phyloP scores from a whole-genome alignment of 2,797 vertebrate genomes.

The Coregonus suidteri region DNA sequence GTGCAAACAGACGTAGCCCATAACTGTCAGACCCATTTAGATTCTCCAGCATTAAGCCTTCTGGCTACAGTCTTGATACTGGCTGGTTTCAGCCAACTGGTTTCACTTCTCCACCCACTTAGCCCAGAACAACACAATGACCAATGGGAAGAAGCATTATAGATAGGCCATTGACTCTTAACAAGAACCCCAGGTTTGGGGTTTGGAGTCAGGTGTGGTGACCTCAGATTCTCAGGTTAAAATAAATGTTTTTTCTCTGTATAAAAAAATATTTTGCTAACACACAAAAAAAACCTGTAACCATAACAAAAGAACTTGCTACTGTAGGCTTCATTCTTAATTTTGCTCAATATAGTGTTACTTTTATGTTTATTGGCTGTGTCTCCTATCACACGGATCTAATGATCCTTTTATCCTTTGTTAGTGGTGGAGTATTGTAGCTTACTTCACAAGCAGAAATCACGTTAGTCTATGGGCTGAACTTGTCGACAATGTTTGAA shows the following conservation, averaged over 20 bases:
- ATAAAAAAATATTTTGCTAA: background rate
- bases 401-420: too few species aligned
- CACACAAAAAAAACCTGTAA: too few species aligned
- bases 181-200: background rate
- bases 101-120: slow-evolving; percentile 60
- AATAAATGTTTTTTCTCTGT: background rate
- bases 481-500: background rate
- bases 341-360: background rate
- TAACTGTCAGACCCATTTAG: background rate
- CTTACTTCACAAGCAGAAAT: background rate
- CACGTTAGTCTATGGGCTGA: background rate
- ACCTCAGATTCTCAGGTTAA: background rate
- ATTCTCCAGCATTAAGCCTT: slow-evolving; percentile 15
- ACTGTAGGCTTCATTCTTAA: background rate
- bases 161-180: background rate
- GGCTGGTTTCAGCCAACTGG: slow-evolving; percentile 65
- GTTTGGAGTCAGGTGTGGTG: background rate
- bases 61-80: slow-evolving; percentile 42
- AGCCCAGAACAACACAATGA: background rate
- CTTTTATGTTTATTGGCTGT: background rate
- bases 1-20: too few species aligned
- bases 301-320: background rate
- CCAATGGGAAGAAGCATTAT: slow-evolving; percentile 17
- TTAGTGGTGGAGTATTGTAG: background rate
- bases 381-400: too few species aligned